Conservation (phyloP, 1,140 invertebrate species). For the Pseudobourletiella spinata region DNA sequence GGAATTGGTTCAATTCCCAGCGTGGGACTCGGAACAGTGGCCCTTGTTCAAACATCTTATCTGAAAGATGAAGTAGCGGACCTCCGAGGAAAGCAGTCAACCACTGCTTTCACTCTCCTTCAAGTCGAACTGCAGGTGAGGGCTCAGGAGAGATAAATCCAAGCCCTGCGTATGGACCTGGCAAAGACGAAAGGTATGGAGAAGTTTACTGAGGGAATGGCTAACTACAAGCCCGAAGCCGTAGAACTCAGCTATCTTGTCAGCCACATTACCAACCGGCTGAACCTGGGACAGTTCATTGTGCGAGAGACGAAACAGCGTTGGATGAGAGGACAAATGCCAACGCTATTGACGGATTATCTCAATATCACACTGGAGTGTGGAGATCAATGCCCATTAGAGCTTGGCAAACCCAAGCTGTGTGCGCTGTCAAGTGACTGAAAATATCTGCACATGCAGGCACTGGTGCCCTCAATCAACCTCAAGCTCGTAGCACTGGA, state of each 20-base stretch:
- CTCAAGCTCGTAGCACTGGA: slow-evolving; percentile 2
- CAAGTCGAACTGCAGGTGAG: background rate
- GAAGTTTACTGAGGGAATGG: background rate
- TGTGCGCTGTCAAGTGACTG: background rate
- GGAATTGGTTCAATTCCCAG: background rate
- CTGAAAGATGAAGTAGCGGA: too few species aligned
- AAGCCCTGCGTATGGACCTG: background rate
- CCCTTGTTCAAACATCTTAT: too few species aligned
- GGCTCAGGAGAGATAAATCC: background rate
- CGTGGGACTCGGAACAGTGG: background rate
- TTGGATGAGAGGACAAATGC: slow-evolving; percentile 1
- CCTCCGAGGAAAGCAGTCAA: too few species aligned
- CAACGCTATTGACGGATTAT: background rate
- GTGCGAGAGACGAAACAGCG: background rate
- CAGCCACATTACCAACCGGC: background rate
- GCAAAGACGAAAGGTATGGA: background rate
- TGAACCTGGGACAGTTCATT: background rate
- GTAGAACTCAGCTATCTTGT: background rate
- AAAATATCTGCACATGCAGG: background rate
- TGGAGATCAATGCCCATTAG: background rate
- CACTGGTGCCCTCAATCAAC: slow-evolving; percentile 6
- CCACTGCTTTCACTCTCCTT: background rate
- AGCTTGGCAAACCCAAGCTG: background rate
- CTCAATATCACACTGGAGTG: slow-evolving; percentile 6
- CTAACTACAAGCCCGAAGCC: background rate